Conservation (phyloP, 1,140 invertebrate genomes). For the Eulimnadia texana region DNA sequence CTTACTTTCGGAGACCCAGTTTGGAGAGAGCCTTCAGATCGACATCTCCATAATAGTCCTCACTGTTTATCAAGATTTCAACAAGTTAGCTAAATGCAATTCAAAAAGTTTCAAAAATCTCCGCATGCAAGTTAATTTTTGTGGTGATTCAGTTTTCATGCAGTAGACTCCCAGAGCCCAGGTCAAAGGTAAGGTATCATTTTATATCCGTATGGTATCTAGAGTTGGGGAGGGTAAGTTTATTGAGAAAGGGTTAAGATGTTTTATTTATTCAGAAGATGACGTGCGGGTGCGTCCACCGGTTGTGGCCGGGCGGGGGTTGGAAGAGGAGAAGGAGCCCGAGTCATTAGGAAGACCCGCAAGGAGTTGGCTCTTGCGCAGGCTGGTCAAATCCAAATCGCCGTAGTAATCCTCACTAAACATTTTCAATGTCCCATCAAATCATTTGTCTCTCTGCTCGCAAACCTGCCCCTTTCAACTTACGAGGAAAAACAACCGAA, state of each 20-base stretch:
- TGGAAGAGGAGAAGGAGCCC: slow-evolving; percentile 22
- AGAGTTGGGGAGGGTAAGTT: no score
- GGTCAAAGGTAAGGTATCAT: no score
- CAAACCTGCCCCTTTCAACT: not conserved
- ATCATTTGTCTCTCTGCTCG: not conserved
- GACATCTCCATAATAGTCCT: slow-evolving; percentile 90
- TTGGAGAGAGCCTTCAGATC: slow-evolving; percentile 86
- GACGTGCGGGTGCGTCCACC: not conserved
- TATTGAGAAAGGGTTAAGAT: not conserved
- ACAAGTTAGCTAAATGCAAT: not conserved
- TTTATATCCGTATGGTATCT: no score
- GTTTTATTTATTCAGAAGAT: not conserved
- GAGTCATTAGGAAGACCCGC: slow-evolving; percentile 54
- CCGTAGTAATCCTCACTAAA: slow-evolving; percentile 84
- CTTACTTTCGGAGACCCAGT: slow-evolving; percentile 46
- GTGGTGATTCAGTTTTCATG: not conserved
- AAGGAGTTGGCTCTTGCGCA: slow-evolving; percentile 77
- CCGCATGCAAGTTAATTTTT: no score
- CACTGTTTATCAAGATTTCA: slow-evolving; percentile 33
- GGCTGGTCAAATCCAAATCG: slow-evolving; percentile 79
- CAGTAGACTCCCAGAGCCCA: not conserved
- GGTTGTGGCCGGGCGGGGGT: slow-evolving; percentile 6
- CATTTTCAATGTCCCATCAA: not conserved
- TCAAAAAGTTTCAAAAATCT: slow-evolving; percentile 4
- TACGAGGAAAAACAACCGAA: slow-evolving; percentile 1